Base-by-base conservation (phyloP, 2,113 vertebrate genomes). In the Pithys albifrons region DNA sequence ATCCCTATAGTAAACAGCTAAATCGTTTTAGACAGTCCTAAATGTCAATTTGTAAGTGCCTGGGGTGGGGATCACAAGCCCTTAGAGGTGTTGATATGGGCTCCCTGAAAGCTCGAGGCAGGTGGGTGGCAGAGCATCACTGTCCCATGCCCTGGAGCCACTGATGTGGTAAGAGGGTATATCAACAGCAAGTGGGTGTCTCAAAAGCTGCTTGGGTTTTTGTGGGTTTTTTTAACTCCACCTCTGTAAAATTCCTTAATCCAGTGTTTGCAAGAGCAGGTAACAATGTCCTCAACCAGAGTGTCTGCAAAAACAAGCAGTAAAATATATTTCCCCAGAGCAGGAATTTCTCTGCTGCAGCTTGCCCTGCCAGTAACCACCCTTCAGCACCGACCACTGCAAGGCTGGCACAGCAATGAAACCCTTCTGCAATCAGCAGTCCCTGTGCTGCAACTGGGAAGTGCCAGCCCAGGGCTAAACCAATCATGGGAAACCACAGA, bases 401-500 rank as follows among this genome's bases (percentile, higher is more conserved):
- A 5, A 43, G 29, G n/a, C 64, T 77, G 73, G 49, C 75, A 51
- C 19, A 11, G 14, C 12, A 37, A 27, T 45, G 43, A 54, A 70
- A 54, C 14, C 64, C 59, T 51, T 29, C 43, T 66, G 72, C 54
- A 59, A 69, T 16, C 31, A 49, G 35, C 23, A 35, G 33, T 20
- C 37, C 15, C 2, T 5, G 10, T 43, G 41, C 57, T 59, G 67
- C 24, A 10, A 7, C n/a, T 14, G 25, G 31, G 48, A 77, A 18
- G 2, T 62, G 45, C 54, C 58, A 75, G 66, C 58, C 4, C 2
- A 41, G 70, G 37, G 19, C 22, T 35, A 46, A 71, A 64, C 24
- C 48, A 54, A 28, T 35, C 29, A 1, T 0, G 2, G 29, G 73
- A 62, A 84, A 78, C 58, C 7, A 4, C 0, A 7, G 25, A 25